Conservation (phyloP, 2,797 vertebrate species). For the Rhinophrynus dorsalis region DNA sequence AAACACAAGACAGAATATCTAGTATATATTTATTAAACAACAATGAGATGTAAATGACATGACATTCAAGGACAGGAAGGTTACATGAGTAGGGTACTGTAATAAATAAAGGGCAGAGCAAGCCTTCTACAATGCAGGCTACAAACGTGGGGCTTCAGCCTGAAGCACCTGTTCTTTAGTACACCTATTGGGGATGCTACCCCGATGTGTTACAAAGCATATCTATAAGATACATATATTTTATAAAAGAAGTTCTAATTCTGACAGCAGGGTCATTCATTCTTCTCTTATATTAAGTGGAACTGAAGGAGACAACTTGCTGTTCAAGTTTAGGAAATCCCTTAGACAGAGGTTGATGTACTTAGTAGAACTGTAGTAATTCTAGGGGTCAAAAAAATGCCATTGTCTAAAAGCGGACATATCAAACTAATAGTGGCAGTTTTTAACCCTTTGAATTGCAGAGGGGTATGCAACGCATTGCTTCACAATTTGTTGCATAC, state of each 20-base stretch:
- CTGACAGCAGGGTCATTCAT: slow-evolving; percentile 53
- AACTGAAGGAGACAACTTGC: slow-evolving; percentile 1
- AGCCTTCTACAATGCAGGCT: slow-evolving; percentile 94
- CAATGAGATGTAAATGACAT: slow-evolving; percentile 43
- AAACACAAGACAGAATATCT: slow-evolving; percentile 4
- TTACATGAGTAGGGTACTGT: slow-evolving; percentile 68
- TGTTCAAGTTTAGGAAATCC: no score
- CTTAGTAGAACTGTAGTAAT: no score
- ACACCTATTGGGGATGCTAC: slow-evolving; percentile 78
- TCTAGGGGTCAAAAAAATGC: no score
- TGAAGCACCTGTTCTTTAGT: slow-evolving; percentile 86
- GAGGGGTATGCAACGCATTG: no score
- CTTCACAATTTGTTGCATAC: no score
- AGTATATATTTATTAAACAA: slow-evolving; percentile 45
- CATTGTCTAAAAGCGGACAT: no score
- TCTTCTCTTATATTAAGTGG: slow-evolving; percentile 36
- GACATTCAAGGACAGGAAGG: slow-evolving; percentile 33
- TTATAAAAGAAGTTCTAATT: slow-evolving; percentile 67
- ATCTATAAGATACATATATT: slow-evolving; percentile 90
- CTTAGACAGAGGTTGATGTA: no score
- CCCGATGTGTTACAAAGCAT: slow-evolving; percentile 85
- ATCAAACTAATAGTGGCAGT: no score
- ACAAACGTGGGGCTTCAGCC: slow-evolving; percentile 78
- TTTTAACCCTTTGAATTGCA: no score
- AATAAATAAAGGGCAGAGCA: slow-evolving; percentile 87